Base-by-base conservation (phyloP, 2,888 invertebrate species). In the Periphyllus acericola region DNA sequence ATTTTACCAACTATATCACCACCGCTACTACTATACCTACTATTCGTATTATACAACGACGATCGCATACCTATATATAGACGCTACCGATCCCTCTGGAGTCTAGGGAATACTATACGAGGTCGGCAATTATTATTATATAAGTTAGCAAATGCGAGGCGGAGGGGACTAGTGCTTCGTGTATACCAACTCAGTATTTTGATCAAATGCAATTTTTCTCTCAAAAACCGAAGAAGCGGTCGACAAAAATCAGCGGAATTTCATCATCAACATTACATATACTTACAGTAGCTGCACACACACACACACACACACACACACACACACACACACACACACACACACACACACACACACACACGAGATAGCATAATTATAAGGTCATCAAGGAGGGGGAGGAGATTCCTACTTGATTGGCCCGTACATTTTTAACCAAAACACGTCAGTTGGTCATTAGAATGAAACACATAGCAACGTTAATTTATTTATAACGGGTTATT, bases 81-180 rank as follows among this genome's bases (percentile, higher is more conserved):
- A 76, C 6, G 17, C 8, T 46, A 25, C 21, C 36, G 36, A 80
- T 66, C 60, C 36, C 36, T 66, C 6, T 25, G 14, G 80, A 60
- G 80, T 66, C 8, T 25, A 17, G 80, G 80, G 80, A 80, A 80
- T 80, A 80, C n/a, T 60, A 80, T 66, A 80, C n/a, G 80, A 40
- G 40, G 66, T 80, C 36, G 29, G 25, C 40, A 71, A 81, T 81
- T 81, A 81, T 66, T 80, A 80, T 81, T 81, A 80, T 60, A 66
- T 36, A 80, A 66, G 80, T 60, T n/a, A 78, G 21, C 25, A 25
- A 46, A 2, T 14, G 46, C 14, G 46, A 14, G 46, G 14, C 46
- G 21, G 25, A 19, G 25, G 21, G 60, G 9, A 25, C 25, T 60
- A 60, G 25, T 25, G 6, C 60, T 21, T 46, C 46, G 46, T 46